Base-by-base conservation (phyloP, 2,888 invertebrate genomes). In the Troilus luridus region DNA sequence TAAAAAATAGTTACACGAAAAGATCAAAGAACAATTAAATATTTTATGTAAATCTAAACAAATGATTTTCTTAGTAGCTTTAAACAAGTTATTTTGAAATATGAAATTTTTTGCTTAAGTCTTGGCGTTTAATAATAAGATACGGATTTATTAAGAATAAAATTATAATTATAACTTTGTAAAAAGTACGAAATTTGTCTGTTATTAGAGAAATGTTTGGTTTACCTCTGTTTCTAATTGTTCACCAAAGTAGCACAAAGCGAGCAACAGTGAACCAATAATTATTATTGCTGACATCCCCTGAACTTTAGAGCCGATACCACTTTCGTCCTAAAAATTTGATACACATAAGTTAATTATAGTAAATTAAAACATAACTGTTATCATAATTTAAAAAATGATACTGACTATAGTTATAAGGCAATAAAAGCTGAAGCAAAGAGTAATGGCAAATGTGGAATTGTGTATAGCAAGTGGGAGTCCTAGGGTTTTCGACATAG, bases 161-260 rank as follows among this genome's bases (percentile, higher is more conserved):
- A 41, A 41, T 41, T 3, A 41, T 41, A 41, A 5, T 41, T 41
- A 41, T 41, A 41, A 41, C 5, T 1, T 41, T 41, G 41, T 41
- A 9, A n/a, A 88, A 19, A 27, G 12, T 10, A n/a, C 27, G 0
- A 64, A n/a, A n/a, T 3, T 11, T 64, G 0, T 64, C 24, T 64
- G 11, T 64, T 0, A 24, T n/a, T n/a, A 14, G 64, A 64, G 1
- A n/a, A 64, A 12, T 27, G n/a, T 12, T 8, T 67, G n/a, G 27
- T 14, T 56, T 88, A 91, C 91, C 81, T 91, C 21, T 54, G 59
- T 89, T 81, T 91, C 89, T 6, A 91, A 41, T 14, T 60, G 59
- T 67, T 91, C 85, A 27, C 89, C 90, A 6, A 91, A 64, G 21
- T 89, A 91, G 21, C 91, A 90, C 64, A 88, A 27, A 60, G 58